Conservation (phyloP, 1,140 invertebrate species). For the Eueides isabella region DNA sequence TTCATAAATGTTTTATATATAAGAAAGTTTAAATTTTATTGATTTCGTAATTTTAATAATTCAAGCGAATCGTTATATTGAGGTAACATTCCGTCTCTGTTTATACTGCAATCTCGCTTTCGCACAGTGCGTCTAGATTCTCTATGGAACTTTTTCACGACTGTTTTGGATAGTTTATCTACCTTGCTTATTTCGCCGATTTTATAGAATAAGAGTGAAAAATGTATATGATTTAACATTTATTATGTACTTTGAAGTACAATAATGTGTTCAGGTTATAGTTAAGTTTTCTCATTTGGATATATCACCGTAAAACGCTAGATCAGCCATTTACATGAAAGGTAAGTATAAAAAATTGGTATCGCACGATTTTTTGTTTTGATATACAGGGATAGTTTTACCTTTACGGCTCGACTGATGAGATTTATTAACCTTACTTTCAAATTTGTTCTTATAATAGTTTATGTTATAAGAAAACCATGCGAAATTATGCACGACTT, state of each 20-base stretch:
- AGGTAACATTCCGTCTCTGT: constrained; percentile 28
- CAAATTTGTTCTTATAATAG: constrained; percentile 33
- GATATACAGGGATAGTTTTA: constrained; percentile 48
- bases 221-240: constrained; percentile 66
- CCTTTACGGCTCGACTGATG: constrained; percentile 36
- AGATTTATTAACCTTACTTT: constrained; percentile 23
- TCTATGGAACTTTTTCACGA: constrained; percentile 80
- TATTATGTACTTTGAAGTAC: constrained; percentile 54
- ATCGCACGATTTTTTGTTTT: constrained; percentile 75
- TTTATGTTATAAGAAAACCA: constrained; percentile 55
- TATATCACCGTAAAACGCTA: constrained; percentile 58
- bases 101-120: constrained; percentile 36
- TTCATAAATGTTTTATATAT: background rate
- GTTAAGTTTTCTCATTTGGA: constrained; percentile 51
- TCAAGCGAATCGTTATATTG: background rate
- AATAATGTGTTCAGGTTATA: constrained; percentile 67
- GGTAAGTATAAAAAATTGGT: constrained; percentile 81
- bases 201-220: constrained; percentile 70
- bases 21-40: background rate
- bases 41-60: constrained; percentile 8
- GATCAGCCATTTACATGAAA: constrained; percentile 82
- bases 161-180: constrained; percentile 81
- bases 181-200: constrained; percentile 79
- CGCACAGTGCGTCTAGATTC: constrained; percentile 39
- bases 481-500: constrained; percentile 63